These are phyloP conservation scores for Geopemphigus sp. DNA, from an alignment of 1,140 invertebrate species.

Conservation along the genomic window DNA sequence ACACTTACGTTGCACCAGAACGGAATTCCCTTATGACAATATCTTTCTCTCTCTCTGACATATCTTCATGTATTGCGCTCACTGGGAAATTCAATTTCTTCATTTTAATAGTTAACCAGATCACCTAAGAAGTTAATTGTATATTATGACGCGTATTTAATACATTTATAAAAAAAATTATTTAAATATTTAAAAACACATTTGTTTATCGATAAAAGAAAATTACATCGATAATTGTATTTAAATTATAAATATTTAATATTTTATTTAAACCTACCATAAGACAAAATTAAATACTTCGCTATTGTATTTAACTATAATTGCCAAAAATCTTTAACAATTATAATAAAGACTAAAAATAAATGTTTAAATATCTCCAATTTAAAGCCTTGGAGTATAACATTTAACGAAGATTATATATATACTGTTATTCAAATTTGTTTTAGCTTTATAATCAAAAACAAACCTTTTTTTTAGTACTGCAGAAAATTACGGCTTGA, in stretches of 20 bases:
- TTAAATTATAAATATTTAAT: too few species aligned
- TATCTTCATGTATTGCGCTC: slow-evolving; percentile 98
- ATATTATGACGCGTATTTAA: too few species aligned
- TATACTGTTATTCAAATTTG: background rate
- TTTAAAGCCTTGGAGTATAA: too few species aligned
- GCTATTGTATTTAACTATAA: too few species aligned
- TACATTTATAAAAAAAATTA: too few species aligned
- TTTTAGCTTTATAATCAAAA: background rate
- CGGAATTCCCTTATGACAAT: slow-evolving; percentile 99
- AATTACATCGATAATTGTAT: too few species aligned
- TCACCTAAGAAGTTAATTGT: slow-evolving; percentile 60
- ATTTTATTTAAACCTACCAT: too few species aligned
- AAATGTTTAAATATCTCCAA: too few species aligned
- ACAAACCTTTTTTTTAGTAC: slow-evolving; percentile 92
- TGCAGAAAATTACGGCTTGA: slow-evolving; percentile 99
- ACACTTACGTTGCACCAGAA: slow-evolving; percentile 78
- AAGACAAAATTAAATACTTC: too few species aligned
- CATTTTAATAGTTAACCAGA: slow-evolving; percentile 98
- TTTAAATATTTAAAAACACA: too few species aligned
- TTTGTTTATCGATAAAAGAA: too few species aligned
- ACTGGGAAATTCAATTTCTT: slow-evolving; percentile 98
- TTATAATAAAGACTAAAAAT: background rate
- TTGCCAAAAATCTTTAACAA: background rate
- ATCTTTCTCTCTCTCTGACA: slow-evolving; percentile 99
- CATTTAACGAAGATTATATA: too few species aligned